These are phyloP conservation scores for Sphaeridia pumilis DNA, from an alignment of 2,888 invertebrate genomes.

Conservation along the genomic window DNA sequence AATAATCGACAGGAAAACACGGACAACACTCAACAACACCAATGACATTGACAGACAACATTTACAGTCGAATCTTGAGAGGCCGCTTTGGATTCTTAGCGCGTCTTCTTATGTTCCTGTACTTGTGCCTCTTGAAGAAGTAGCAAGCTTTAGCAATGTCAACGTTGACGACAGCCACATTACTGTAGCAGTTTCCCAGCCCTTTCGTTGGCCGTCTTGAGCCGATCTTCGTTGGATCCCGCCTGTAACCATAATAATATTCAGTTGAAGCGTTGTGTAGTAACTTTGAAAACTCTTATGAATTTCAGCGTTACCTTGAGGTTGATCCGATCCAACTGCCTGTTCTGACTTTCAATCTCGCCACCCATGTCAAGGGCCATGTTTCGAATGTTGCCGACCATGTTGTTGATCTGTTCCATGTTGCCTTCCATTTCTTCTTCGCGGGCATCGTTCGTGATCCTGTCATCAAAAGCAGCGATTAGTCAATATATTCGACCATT, in stretches of 20 bases:
- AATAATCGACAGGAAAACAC: too few species aligned
- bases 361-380: slow-evolving; percentile 18
- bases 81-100: too few species aligned
- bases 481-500: neutral
- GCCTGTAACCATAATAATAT: slow-evolving; percentile 3
- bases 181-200: slow-evolving; percentile 17
- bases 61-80: too few species aligned
- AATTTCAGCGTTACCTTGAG: slow-evolving; percentile 4
- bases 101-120: too few species aligned
- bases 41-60: too few species aligned
- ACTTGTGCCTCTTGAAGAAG: too few species aligned
- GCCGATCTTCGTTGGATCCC: slow-evolving; percentile 14
- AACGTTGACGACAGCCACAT: neutral
- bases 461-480: too few species aligned
- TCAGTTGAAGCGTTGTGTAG: neutral
- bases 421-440: slow-evolving; percentile 17
- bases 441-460: slow-evolving; percentile 17
- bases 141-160: slow-evolving; percentile 1
- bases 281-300: neutral
- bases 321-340: slow-evolving; percentile 16
- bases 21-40: too few species aligned
- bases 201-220: slow-evolving; percentile 16
- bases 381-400: slow-evolving; percentile 16
- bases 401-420: slow-evolving; percentile 14
- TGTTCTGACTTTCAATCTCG: slow-evolving; percentile 17